These are phyloP conservation scores for Drosophila borealis DNA, from an alignment of 2,888 invertebrate species.

Conservation along the genomic window DNA sequence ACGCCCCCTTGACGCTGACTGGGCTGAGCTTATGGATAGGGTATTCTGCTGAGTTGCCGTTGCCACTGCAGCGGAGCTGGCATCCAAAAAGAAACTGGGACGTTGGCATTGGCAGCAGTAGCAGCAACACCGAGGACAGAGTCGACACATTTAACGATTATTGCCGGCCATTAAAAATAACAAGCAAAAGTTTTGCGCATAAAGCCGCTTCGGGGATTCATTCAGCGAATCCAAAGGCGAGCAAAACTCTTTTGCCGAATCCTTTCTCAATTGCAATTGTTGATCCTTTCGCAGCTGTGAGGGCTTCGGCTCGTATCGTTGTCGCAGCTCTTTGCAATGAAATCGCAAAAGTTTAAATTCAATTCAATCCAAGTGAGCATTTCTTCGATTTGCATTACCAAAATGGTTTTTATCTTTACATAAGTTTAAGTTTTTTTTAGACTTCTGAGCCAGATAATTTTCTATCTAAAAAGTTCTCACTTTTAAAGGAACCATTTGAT, in stretches of 20 bases:
- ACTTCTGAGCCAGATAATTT: neutral
- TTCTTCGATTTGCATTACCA: slow-evolving; percentile 46
- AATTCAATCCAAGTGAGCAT: slow-evolving; percentile 49
- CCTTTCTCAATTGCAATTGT: slow-evolving; percentile 81
- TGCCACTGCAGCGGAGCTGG: slow-evolving; percentile 59
- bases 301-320: slow-evolving; percentile 52
- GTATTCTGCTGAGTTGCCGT: slow-evolving; percentile 58
- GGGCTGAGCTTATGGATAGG: slow-evolving; percentile 28
- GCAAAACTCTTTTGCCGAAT: slow-evolving; percentile 71
- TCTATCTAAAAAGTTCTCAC: neutral
- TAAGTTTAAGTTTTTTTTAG: neutral
- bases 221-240: slow-evolving; percentile 68
- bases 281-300: slow-evolving; percentile 73
- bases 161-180: slow-evolving; percentile 84
- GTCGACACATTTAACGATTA: slow-evolving; percentile 84
- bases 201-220: slow-evolving; percentile 82
- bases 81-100: slow-evolving; percentile 45
- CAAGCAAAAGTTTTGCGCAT: slow-evolving; percentile 84
- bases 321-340: slow-evolving; percentile 54
- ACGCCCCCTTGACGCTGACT: slow-evolving; percentile 17
- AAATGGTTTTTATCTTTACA: slow-evolving; percentile 16
- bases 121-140: slow-evolving; percentile 48
- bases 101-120: slow-evolving; percentile 22
- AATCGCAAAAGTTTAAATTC: slow-evolving; percentile 73
- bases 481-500: neutral